phyloP scores from a whole-genome alignment of 1,140 invertebrate genomes.

The Dendroctonus ponderosae region DNA sequence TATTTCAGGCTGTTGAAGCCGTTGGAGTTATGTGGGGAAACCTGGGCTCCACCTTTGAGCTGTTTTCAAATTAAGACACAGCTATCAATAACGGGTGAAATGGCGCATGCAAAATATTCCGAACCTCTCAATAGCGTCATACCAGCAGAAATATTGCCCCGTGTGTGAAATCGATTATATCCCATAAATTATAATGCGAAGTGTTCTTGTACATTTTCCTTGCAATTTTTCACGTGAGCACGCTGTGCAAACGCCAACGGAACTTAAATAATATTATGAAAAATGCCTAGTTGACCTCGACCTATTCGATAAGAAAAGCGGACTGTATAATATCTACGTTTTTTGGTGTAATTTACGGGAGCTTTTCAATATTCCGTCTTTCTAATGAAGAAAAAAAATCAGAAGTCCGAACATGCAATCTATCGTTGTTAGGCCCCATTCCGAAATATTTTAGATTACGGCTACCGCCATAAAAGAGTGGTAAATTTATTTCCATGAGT shows the following conservation, averaged over 20 bases:
- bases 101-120: neutral
- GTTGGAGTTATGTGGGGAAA: neutral
- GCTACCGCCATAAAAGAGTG: neutral
- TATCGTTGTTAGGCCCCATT: neutral
- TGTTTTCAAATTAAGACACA: conserved; percentile 20
- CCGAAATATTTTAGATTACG: too few species aligned
- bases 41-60: conserved; percentile 2
- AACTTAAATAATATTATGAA: conserved; percentile 27
- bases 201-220: conserved; percentile 23
- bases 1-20: too few species aligned
- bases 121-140: conserved; percentile 3
- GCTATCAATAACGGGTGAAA: conserved; percentile 19
- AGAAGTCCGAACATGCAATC: conserved; percentile 17
- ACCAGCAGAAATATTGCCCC: conserved; percentile 13
- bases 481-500: too few species aligned
- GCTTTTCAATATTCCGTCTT: conserved; percentile 24
- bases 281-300: conserved; percentile 21
- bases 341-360: conserved; percentile 24
- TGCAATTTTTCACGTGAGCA: conserved; percentile 23
- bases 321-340: conserved; percentile 20
- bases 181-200: conserved; percentile 29
- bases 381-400: conserved; percentile 18
- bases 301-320: conserved; percentile 25
- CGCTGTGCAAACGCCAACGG: conserved; percentile 15
- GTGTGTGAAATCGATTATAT: conserved; percentile 33